phyloP scores from a whole-genome alignment of 2,113 vertebrate species.

The Burhinus bistriatus region DNA sequence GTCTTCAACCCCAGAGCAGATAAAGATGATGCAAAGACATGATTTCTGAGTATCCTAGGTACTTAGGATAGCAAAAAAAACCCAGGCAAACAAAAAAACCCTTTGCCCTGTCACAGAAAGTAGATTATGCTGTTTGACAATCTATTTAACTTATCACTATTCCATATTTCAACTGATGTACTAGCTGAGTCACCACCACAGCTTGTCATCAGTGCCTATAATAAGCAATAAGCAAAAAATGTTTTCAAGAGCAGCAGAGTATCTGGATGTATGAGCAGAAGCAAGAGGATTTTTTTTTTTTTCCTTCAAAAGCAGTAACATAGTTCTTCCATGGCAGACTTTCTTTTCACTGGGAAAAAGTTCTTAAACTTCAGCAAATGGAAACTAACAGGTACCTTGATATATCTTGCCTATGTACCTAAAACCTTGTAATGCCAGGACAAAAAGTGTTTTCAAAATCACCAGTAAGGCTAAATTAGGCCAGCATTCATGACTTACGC shows the following conservation, averaged over 20 bases:
- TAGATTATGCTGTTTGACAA: not conserved
- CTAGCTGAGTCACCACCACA: not conserved
- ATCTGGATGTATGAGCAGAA: not conserved
- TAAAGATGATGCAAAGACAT: not conserved
- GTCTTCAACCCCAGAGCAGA: not conserved
- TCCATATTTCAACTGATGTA: not conserved
- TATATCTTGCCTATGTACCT: not conserved
- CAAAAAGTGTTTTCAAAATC: not conserved
- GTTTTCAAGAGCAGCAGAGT: not conserved
- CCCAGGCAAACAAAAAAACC: not conserved
- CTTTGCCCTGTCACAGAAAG: not conserved
- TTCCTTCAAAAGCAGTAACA: not conserved
- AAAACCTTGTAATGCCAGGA: not conserved
- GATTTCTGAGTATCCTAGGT: not conserved
- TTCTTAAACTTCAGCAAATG: not conserved
- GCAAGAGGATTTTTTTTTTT: not conserved
- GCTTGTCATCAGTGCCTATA: not conserved
- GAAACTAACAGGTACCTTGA: not conserved
- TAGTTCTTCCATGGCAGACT: not conserved
- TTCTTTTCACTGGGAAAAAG: not conserved
- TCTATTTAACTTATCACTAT: not conserved
- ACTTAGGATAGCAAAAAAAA: not conserved
- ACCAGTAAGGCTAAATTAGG: not conserved
- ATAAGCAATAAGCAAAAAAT: not conserved
- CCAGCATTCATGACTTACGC: not conserved